Evolutionary conservation across 2,113 vertebrate species (phyloP), one percentile per base, ranked within the genome.

Genomic region (Panthera tigris): DNA sequence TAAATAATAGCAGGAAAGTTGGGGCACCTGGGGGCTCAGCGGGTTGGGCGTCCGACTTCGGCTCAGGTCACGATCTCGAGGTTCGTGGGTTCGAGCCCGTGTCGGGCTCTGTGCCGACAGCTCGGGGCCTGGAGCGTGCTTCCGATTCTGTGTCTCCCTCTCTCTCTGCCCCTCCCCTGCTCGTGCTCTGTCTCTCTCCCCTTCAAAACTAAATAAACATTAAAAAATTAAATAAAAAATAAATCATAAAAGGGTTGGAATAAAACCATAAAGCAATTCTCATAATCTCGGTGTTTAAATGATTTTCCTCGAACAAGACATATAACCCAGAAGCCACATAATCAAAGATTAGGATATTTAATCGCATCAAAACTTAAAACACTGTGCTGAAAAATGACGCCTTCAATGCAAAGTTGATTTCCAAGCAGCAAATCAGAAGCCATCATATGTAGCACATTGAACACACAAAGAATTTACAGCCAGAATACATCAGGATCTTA

Each of bases 351-450:
- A 90, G 65, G 33, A 92, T 48, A 80, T 95, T 95, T 94, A 91
- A 91, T 96, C 81, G 95, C 85, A 95, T 92, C 94, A 88, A 96
- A 96, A 55, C 92, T 80, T 96, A 79, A 96, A 97, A 66, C 45
- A 73, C 74, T 92, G 82, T 86, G 41, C 65, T 92, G 90, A 97
- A 94, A 94, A 94, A 73, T 76, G 61, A 63, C n/a, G 33, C 41
- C 23, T 89, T 86, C 68, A 82, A 50, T 80, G 55, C 71, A 71
- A 91, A 92, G 80, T 92, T 91, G 93, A 96, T 89, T 52, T 69
- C 39, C 45, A 94, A 91, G 48, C n/a, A 94, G 78, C 81, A 96
- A 92, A 90, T 93, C 80, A 94, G 71, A n/a, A 95, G 33, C 80
- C 39, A 63, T 94, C 92, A 55, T 57, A 66, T 23, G 78, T 21